Percentiles rank a stretch among this genome's conserved stretches.
Conservation (phyloP, 2,888 invertebrate genomes). For the Stenolophus ochropezus region DNA sequence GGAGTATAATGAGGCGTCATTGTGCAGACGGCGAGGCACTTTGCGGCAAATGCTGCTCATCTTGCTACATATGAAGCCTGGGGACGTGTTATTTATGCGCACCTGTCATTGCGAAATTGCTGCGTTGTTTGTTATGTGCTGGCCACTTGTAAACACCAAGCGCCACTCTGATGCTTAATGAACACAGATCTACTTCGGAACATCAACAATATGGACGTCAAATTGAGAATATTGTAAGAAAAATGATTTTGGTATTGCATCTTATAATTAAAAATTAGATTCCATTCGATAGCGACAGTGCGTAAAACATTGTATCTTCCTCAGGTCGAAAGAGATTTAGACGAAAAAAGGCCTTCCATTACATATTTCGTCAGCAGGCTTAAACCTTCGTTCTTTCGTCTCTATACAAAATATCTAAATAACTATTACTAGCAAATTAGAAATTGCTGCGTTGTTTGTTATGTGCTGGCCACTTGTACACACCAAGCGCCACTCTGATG, state of each 20-base stretch:
- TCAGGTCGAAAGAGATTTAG: too few relatives aligned
- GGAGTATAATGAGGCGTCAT: background rate
- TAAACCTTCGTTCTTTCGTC: too few relatives aligned
- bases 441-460: conserved; percentile 8
- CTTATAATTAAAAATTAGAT: too few relatives aligned
- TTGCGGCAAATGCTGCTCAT: conserved; percentile 4
- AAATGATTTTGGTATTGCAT: too few relatives aligned
- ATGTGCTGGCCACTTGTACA: conserved; percentile 6
- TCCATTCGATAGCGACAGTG: too few relatives aligned
- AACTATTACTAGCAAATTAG: too few relatives aligned
- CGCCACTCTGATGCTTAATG: background rate
- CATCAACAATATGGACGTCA: too few relatives aligned
- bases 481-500: background rate
- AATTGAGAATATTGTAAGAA: too few relatives aligned
- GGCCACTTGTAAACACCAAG: conserved; percentile 15
- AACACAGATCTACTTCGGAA: background rate
- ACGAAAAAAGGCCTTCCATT: too few relatives aligned
- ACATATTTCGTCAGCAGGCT: too few relatives aligned
- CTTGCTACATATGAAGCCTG: conserved; percentile 26
- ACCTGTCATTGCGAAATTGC: conserved; percentile 31
- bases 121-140: background rate
- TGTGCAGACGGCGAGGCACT: background rate
- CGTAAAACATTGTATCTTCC: too few relatives aligned
- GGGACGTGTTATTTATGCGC: conserved; percentile 27
- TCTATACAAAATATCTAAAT: too few relatives aligned